Conservation (phyloP, 2,797 vertebrate species). For the Dermochelys coriacea region DNA sequence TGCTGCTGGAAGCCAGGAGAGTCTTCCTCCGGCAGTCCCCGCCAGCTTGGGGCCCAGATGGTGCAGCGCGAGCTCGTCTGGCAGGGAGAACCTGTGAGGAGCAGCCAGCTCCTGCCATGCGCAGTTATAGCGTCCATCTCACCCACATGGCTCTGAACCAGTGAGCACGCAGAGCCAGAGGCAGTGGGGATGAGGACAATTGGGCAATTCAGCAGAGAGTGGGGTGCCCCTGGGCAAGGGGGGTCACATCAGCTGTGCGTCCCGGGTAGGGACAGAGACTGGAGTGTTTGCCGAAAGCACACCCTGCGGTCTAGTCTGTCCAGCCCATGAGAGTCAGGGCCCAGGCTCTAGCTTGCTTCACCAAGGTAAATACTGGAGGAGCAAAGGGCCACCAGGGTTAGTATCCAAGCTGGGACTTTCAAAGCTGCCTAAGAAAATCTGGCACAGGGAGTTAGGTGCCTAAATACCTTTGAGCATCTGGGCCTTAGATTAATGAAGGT, state of each 20-base stretch:
- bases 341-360: too few species aligned
- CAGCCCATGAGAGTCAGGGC: too few species aligned
- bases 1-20: not conserved
- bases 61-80: not conserved
- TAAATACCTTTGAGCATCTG: not conserved
- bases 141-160: not conserved
- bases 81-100: not conserved
- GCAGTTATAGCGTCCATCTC: not conserved
- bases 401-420: not conserved
- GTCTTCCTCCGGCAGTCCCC: not conserved
- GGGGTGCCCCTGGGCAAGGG: too few species aligned
- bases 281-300: not conserved
- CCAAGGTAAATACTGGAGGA: too few species aligned
- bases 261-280: not conserved
- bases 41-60: not conserved
- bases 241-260: not conserved
- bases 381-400: not conserved
- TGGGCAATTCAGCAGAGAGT: too few species aligned
- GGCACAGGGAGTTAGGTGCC: not conserved
- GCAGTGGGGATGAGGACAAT: too few species aligned
- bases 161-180: not conserved
- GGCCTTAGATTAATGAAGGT: not conserved
- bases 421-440: not conserved
- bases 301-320: not conserved
- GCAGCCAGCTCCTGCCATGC: not conserved